Evolutionary conservation across 2,113 vertebrate species (phyloP).

Genomic region (Melanocharis versteri): DNA sequence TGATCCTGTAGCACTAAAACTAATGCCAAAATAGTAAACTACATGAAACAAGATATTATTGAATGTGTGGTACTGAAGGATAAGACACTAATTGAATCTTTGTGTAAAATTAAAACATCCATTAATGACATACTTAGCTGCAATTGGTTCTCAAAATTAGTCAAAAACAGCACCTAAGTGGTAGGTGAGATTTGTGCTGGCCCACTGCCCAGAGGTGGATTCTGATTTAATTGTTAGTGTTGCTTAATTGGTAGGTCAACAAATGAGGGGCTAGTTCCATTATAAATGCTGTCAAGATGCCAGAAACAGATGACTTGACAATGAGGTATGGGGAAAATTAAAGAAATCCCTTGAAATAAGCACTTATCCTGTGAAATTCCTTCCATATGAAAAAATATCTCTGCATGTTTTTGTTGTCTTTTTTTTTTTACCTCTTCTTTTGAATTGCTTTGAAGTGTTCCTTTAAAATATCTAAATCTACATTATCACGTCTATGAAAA

Average conservation of each 20-base stretch:
- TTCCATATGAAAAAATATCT: background rate
- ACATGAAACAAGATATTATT: background rate
- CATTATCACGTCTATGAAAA: background rate
- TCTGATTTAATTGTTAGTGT: background rate
- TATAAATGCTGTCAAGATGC: background rate
- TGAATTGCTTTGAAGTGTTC: background rate
- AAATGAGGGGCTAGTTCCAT: background rate
- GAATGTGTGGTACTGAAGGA: background rate
- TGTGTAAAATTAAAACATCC: background rate
- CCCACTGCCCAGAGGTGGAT: background rate
- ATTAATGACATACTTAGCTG: background rate
- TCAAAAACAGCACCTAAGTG: background rate
- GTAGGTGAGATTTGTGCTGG: background rate
- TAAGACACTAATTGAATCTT: background rate
- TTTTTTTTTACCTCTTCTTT: background rate
- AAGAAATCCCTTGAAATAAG: background rate
- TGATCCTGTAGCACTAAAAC: background rate
- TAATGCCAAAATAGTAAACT: background rate
- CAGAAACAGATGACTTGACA: background rate
- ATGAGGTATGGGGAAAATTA: background rate
- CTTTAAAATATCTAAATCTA: background rate
- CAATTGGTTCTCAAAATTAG: background rate
- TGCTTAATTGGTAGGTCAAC: background rate
- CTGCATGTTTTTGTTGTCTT: background rate
- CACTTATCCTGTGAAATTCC: background rate